Conservation (phyloP, 2,797 vertebrate species). For the Pseudochromis fuscus region DNA sequence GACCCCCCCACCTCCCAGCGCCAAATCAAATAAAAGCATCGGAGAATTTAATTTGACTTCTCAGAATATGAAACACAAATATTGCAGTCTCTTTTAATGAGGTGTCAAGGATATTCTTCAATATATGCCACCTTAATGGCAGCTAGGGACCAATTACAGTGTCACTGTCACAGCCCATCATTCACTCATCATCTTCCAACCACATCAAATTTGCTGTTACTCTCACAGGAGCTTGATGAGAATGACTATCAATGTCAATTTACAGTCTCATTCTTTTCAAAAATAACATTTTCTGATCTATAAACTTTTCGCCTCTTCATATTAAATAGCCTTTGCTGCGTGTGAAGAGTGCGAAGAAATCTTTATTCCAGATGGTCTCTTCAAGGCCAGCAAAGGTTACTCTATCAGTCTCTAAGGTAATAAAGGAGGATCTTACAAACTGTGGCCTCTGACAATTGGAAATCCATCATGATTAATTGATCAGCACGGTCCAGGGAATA, state of each 20-base stretch:
- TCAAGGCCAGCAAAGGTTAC: conserved; percentile 66
- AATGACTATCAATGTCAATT: conserved; percentile 38
- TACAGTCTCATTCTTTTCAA: conserved; percentile 25
- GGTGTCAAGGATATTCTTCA: conserved; percentile 52
- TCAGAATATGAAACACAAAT: conserved; percentile 64
- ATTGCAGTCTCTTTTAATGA: conserved; percentile 60
- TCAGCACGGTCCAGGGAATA: conserved; percentile 73
- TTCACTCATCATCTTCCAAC: conserved; percentile 63
- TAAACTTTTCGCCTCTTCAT: conserved; percentile 29
- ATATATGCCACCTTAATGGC: conserved; percentile 62
- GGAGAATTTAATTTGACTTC: conserved; percentile 54
- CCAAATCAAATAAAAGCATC: conserved; percentile 56
- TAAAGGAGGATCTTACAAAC: conserved; percentile 69
- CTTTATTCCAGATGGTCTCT: conserved; percentile 41
- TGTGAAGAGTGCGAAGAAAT: conserved; percentile 26
- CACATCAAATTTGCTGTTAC: conserved; percentile 49
- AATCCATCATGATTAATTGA: conserved; percentile 84
- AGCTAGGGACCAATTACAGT: conserved; percentile 68
- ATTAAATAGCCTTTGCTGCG: conserved; percentile 27
- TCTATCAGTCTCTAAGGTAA: conserved; percentile 69
- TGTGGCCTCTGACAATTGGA: conserved; percentile 71
- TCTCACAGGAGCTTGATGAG: conserved; percentile 54
- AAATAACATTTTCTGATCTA: conserved; percentile 36
- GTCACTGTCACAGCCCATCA: conserved; percentile 66
- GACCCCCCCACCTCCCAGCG: conserved; percentile 12